Evolutionary conservation across 2,797 vertebrate species (phyloP).

Genomic region (Sebastes flavidus): DNA sequence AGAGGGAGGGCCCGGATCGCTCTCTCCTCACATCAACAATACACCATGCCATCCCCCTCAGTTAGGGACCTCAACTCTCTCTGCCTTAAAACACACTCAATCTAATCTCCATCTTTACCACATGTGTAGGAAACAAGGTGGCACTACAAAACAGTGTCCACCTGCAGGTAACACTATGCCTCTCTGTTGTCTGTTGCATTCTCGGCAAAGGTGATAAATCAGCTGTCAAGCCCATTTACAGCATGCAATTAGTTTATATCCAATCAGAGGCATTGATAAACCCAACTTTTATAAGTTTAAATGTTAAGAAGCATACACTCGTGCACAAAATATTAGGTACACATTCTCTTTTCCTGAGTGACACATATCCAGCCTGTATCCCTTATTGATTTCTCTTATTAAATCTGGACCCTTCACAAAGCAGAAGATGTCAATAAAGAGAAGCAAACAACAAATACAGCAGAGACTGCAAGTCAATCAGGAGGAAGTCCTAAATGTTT

Average conservation of each 20-base stretch:
- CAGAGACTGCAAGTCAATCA: not conserved
- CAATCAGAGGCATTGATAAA: not conserved
- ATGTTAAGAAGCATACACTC: not conserved
- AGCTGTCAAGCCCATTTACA: not conserved
- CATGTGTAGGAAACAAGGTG: constrained; percentile 42
- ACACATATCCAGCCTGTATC: not conserved
- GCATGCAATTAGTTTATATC: not conserved
- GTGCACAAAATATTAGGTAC: not conserved
- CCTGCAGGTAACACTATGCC: constrained; percentile 42
- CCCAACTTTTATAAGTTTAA: not conserved
- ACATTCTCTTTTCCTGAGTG: not conserved
- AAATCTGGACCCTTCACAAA: not conserved
- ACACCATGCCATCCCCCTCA: constrained; percentile 3
- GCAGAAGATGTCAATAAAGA: not conserved
- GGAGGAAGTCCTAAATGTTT: not conserved
- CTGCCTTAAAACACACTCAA: constrained; percentile 12
- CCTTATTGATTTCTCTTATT: not conserved
- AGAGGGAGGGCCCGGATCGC: constrained; percentile 25
- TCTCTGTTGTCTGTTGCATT: constrained; percentile 2
- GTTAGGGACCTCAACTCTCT: constrained; percentile 25
- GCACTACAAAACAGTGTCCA: constrained; percentile 15
- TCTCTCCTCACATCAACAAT: constrained; percentile 44
- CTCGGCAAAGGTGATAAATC: constrained; percentile 16
- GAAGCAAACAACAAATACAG: not conserved
- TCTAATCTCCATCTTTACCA: constrained; percentile 63